A percentile compares a stretch with the other conserved stretches of the same genome.
Conservation (phyloP, 2,113 vertebrate genomes). For the Lamprologus callipterus region DNA sequence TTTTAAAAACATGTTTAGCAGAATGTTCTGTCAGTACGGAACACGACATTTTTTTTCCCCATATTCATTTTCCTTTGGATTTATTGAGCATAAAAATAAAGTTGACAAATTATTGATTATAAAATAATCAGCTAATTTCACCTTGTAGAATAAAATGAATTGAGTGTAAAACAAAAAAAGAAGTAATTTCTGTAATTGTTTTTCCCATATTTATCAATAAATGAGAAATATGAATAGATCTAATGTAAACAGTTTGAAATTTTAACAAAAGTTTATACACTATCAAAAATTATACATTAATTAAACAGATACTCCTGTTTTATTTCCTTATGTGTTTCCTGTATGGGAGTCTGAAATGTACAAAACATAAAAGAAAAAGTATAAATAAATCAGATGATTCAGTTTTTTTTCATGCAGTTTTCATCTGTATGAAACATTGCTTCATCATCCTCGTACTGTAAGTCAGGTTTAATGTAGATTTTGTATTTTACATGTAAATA, state of each 20-base stretch:
- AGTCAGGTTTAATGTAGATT: not conserved
- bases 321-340: not conserved
- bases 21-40: not conserved
- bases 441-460: not conserved
- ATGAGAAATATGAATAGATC: not conserved
- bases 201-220: not conserved
- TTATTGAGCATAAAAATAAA: not conserved
- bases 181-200: not conserved
- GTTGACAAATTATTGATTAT: not conserved
- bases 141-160: not conserved
- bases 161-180: not conserved
- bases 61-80: not conserved
- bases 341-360: not conserved
- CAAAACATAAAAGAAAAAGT: not conserved
- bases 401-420: not conserved
- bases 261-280: not conserved
- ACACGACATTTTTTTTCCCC: not conserved
- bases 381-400: not conserved
- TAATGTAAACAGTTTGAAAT: not conserved
- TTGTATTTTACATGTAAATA: not conserved
- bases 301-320: not conserved
- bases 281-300: not conserved
- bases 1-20: not conserved
- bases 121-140: not conserved
- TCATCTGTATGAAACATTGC: not conserved